Percentiles rank a stretch among this genome's conserved stretches.
These are phyloP conservation scores for Temnopleurus reevesii DNA, from an alignment of 53 echinoderm and acorn worm species.

Conservation along the genomic window DNA sequence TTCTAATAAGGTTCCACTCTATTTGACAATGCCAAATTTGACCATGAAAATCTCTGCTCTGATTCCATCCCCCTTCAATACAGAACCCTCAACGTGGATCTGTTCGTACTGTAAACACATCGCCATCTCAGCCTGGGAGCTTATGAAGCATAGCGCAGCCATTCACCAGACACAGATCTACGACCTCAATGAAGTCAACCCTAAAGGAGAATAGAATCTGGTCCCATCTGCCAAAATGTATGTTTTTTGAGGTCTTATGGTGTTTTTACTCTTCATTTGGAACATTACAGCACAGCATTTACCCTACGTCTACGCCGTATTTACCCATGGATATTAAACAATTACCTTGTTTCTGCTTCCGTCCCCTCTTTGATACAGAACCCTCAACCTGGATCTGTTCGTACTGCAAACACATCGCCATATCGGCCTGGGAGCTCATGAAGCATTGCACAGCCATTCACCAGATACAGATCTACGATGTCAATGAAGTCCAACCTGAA, in stretches of 20 bases:
- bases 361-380: conserved; percentile 71
- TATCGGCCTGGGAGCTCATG: conserved; percentile 92
- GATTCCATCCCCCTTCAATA: no score
- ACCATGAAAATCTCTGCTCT: no score
- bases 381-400: conserved; percentile 86
- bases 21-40: no score
- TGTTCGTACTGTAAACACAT: conserved; percentile 81
- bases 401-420: conserved; percentile 68
- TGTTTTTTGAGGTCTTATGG: no score
- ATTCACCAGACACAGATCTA: conserved; percentile 87
- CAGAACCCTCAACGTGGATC: conserved; percentile 85
- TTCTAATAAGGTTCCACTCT: no score
- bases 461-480: conserved; percentile 80
- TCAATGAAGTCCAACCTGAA: conserved; percentile 19
- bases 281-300: no score
- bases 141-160: conserved; percentile 84
- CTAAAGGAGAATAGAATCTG: not conserved
- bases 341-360: no score
- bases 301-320: no score
- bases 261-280: no score
- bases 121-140: conserved; percentile 78
- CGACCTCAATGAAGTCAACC: conserved; percentile 41
- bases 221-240: no score
- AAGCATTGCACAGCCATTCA: conserved; percentile 76
- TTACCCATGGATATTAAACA: no score